Evolutionary conservation across 2,113 vertebrate genomes (phyloP).

Genomic region (Stegostoma tigrinum): DNA sequence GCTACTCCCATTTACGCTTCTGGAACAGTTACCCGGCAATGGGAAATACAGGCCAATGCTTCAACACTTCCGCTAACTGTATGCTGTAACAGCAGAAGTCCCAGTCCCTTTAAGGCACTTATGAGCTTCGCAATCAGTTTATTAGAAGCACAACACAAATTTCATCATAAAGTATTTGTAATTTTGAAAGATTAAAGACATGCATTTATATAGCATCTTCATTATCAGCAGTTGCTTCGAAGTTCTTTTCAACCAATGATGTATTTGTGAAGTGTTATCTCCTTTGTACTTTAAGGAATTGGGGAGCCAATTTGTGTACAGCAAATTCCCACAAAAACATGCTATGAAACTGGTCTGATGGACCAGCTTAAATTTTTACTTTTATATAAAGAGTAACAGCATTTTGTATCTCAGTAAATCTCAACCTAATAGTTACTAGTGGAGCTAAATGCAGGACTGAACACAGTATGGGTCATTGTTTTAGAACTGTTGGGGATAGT

Average conservation of each 20-base stretch:
- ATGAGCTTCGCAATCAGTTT: background rate
- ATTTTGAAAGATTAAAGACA: background rate
- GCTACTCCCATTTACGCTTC: no score
- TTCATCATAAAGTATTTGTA: background rate
- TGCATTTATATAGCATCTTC: background rate
- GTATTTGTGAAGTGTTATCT: background rate
- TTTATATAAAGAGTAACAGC: background rate
- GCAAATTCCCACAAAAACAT: background rate
- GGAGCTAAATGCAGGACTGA: background rate
- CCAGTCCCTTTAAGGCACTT: background rate
- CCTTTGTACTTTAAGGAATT: background rate
- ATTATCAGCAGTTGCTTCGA: background rate
- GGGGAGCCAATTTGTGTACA: background rate
- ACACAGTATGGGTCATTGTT: background rate
- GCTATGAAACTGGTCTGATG: background rate
- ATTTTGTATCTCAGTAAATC: background rate
- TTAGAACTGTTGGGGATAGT: background rate
- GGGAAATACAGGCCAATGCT: background rate
- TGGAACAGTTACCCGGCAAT: no score
- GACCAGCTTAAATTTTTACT: background rate
- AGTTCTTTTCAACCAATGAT: background rate
- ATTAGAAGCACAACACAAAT: background rate
- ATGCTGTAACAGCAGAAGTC: background rate
- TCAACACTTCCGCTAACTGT: background rate
- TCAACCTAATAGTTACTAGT: background rate